Percentiles rank a stretch among this genome's conserved stretches.
These are phyloP conservation scores for Molossus alvarezi DNA, from an alignment of 2,797 vertebrate species.

Conservation along the genomic window DNA sequence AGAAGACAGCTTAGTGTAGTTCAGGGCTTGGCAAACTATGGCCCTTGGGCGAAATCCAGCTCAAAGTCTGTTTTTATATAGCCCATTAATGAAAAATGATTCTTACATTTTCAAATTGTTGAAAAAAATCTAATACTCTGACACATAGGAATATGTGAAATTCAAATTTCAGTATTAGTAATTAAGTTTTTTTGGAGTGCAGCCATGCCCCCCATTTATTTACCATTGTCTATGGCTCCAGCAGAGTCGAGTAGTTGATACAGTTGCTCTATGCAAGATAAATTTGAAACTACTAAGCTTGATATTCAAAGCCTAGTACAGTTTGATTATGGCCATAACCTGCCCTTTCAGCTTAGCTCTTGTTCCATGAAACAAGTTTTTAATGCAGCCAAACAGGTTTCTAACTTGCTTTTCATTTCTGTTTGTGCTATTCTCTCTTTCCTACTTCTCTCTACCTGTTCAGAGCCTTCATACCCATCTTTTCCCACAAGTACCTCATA, in stretches of 20 bases:
- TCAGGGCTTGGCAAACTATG: neutral
- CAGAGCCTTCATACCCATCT: conserved; percentile 46
- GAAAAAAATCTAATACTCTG: conserved; percentile 14
- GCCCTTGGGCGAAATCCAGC: neutral
- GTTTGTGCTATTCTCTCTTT: conserved; percentile 52
- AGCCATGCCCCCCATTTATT: conserved; percentile 4
- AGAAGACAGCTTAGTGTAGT: conserved; percentile 27
- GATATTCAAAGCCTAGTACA: conserved; percentile 38
- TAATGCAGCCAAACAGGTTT: conserved; percentile 80
- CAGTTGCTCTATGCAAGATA: conserved; percentile 11
- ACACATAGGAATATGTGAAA: conserved; percentile 21
- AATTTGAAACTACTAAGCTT: conserved; percentile 67
- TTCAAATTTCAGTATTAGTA: conserved; percentile 58
- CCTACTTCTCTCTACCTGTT: conserved; percentile 39
- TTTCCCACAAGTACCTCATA: neutral
- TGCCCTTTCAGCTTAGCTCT: conserved; percentile 74
- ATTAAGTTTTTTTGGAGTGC: conserved; percentile 3
- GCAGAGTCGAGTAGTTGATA: conserved; percentile 53
- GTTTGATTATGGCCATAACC: conserved; percentile 69
- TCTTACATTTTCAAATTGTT: conserved; percentile 64
- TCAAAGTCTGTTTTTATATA: neutral
- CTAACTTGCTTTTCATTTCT: conserved; percentile 59
- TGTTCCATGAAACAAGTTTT: conserved; percentile 74
- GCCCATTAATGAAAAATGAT: conserved; percentile 11
- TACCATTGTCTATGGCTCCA: neutral